Conservation (phyloP, 2,113 vertebrate genomes). For the Carassius auratus region DNA sequence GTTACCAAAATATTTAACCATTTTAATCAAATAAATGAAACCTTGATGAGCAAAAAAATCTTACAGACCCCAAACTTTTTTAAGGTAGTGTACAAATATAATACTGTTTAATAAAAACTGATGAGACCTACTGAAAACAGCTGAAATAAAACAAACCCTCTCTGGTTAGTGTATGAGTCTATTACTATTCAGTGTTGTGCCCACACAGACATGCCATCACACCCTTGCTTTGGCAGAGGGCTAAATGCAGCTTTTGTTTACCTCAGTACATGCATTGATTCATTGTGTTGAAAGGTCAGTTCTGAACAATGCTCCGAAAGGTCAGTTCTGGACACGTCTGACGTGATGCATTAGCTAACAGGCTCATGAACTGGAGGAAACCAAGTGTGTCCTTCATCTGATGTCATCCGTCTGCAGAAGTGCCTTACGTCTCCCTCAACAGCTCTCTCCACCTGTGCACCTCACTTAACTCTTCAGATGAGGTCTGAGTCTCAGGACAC, state of each 20-base stretch:
- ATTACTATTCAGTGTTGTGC: neutral
- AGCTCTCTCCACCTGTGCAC: neutral
- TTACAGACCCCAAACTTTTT: no score
- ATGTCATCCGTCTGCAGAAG: neutral
- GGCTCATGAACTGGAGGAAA: neutral
- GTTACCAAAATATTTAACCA: neutral
- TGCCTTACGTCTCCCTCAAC: neutral
- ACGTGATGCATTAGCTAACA: neutral
- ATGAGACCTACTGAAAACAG: neutral
- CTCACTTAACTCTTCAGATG: neutral
- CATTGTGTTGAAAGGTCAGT: neutral
- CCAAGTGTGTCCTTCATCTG: neutral
- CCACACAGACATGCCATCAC: neutral
- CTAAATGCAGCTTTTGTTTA: conserved; percentile 8
- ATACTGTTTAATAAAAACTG: neutral
- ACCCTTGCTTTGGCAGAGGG: neutral
- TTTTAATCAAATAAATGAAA: neutral
- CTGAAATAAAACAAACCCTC: no score
- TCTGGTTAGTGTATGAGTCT: neutral
- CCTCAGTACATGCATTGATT: neutral
- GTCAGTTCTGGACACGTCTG: neutral
- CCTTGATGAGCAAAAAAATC: neutral
- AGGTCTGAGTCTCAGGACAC: no score
- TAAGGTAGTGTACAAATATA: no score
- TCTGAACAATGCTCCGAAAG: conserved; percentile 1